These are phyloP conservation scores for Muscina levida DNA, from an alignment of 2,888 invertebrate species.

Conservation along the genomic window DNA sequence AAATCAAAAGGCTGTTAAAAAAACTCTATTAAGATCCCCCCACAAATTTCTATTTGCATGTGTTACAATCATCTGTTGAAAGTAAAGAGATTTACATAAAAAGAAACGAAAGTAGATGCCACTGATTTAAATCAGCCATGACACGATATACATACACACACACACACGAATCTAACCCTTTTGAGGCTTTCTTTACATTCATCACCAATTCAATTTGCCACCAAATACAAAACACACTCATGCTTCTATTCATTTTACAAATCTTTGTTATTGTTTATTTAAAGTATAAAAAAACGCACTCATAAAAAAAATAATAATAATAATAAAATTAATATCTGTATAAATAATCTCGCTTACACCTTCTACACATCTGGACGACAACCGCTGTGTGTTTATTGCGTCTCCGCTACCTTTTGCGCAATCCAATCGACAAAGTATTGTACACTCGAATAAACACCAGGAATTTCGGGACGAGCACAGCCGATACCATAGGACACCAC, in stretches of 20 bases:
- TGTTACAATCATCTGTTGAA: constrained; percentile 3
- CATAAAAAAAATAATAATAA: constrained; percentile 28
- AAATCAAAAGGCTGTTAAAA: too few species aligned
- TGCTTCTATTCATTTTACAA: too few species aligned
- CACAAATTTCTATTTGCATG: constrained; percentile 23
- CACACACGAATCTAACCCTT: neutral
- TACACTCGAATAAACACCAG: constrained; percentile 84
- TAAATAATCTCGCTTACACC: constrained; percentile 57
- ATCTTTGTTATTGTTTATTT: too few species aligned
- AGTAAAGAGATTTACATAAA: neutral
- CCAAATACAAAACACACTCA: neutral
- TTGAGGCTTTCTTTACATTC: too few species aligned
- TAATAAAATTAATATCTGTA: constrained; percentile 35
- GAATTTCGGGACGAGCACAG: constrained; percentile 83
- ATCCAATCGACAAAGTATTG: constrained; percentile 85
- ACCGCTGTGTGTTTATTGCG: constrained; percentile 59
- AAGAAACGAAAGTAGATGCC: constrained; percentile 4
- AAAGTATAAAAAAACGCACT: constrained; percentile 15
- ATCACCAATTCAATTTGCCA: too few species aligned
- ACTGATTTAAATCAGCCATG: neutral
- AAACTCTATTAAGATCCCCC: too few species aligned
- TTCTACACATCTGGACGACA: constrained; percentile 8
- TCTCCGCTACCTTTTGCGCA: constrained; percentile 74
- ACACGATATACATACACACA: too few species aligned
- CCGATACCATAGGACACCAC: constrained; percentile 85